Evolutionary conservation across 2,888 invertebrate species (phyloP), one percentile per base, ranked within the genome.

Genomic region (Neoascia interrupta): DNA sequence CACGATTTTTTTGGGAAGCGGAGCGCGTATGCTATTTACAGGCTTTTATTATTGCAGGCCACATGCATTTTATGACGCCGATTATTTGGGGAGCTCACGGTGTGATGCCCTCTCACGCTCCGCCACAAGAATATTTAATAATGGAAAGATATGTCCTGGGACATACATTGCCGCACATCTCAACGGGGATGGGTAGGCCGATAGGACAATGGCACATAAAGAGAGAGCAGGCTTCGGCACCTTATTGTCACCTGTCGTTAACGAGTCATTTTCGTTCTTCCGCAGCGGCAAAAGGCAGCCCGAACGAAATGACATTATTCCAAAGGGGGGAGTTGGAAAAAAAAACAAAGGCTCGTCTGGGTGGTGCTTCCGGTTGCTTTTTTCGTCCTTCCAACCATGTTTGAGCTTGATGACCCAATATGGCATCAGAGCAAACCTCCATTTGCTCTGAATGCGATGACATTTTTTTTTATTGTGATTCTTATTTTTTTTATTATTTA

Each of bases 21-120:
- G 15, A 18, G 56, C 66, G 63, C 70, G 73, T 68, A 61, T 72
- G 66, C 39, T 68, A 56, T 75, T 63, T 63, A 69, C 75, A 69
- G 68, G 75, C 63, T 75, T 75, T 79, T 73, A 61, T 79, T 79
- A 79, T 73, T 79, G 79, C 79, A 79, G n/a, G 61, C 72, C 79
- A 16, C 53, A 79, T 79, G 72, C 79, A 79, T 79, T 79, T 79
- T 79, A 79, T 66, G 72, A 66, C 47, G 45, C 28, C 60, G 60
- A 72, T 79, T 64, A 70, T 64, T 73, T 64, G 47, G 56, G 56
- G 21, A 8, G 21, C 34, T 21, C 10, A 10, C 37, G 37, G 1
- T 15, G 26, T 1, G 26, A 4, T 16, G n/a, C 6, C 10, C n/a
- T n/a, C n/a, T n/a, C 26, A 10, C 21, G 15, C 18, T 31, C 45